Evolutionary conservation across 2,113 vertebrate species (phyloP), one percentile per base, ranked within the genome.

Genomic region (Elaphurus davidianus): DNA sequence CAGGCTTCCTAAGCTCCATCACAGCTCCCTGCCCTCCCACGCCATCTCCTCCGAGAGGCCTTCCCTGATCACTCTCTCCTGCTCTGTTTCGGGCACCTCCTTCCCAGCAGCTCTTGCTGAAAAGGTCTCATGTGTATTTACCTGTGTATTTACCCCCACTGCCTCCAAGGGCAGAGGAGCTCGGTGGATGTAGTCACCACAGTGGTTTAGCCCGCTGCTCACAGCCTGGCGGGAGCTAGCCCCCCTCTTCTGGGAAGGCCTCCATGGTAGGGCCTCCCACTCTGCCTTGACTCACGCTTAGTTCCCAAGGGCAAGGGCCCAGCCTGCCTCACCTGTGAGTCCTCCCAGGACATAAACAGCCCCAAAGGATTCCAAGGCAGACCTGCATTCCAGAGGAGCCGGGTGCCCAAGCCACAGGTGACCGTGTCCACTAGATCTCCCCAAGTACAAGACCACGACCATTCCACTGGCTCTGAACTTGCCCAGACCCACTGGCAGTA

Each of bases 11-110:
- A 25, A 59, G 0, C 67, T 76, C 83, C 17, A 8, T 25, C 50
- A 7, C 0, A 1, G 27, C 50, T 16, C 36, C 43, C 12, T 0
- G 11, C 27, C 9, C 57, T 62, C 57, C 8, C 1, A 19, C 0
- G 16, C 17, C 33, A 12, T 52, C 57, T 76, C 62, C 43, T 40
- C 40, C 0, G 10, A 11, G 28, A 85, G 6, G 76, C 13, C 43
- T n/a, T 36, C 36, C 12, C 47, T 45, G n/a, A 50, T 12, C 36
- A 7, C 50, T 9, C 13, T 47, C 59, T n/a, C 23, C 36, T 0
- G 1, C 76, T 25, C 14, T 3, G 0, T 21, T 52, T 8, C 25
- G 33, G 50, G 27, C 3, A 7, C 13, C 79, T 60, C n/a, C 52
- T 12, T 67, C 59, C 13, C 1, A 5, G 23, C 33, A 45, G 27